Conservation (phyloP, 2,888 invertebrate species). For the Papilio gigon region DNA sequence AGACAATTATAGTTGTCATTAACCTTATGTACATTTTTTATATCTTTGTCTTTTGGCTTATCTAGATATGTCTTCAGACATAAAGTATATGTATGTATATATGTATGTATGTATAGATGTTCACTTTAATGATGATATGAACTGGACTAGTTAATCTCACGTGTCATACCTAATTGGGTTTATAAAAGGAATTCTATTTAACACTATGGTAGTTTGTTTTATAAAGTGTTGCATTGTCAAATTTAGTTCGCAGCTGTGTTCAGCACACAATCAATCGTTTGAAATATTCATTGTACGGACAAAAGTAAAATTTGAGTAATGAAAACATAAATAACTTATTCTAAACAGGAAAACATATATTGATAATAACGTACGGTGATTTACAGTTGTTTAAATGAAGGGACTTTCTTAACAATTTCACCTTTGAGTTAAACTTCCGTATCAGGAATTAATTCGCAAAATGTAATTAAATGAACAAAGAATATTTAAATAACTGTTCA, state of each 20-base stretch:
- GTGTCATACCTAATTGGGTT: background rate
- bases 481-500: conserved; percentile 46
- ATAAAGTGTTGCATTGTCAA: conserved; percentile 6
- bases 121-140: background rate
- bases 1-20: conserved; percentile 5
- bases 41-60: background rate
- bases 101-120: no score
- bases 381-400: background rate
- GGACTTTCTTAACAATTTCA: conserved; percentile 11
- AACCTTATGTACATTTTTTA: background rate
- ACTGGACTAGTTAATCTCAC: background rate
- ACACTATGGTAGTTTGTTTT: background rate
- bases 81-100: no score
- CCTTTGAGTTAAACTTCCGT: conserved; percentile 16
- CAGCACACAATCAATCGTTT: background rate
- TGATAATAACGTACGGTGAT: conserved; percentile 4
- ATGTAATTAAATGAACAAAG: conserved; percentile 20
- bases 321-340: conserved; percentile 23
- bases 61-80: no score
- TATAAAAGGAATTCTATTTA: background rate
- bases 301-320: conserved; percentile 24
- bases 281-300: conserved; percentile 11
- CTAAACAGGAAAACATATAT: conserved; percentile 7
- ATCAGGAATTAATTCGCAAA: conserved; percentile 1
- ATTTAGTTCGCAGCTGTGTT: background rate